Evolutionary conservation across 1,140 invertebrate species (phyloP), one percentile per base, ranked within the genome.

Genomic region (Diorhabda sublineata): DNA sequence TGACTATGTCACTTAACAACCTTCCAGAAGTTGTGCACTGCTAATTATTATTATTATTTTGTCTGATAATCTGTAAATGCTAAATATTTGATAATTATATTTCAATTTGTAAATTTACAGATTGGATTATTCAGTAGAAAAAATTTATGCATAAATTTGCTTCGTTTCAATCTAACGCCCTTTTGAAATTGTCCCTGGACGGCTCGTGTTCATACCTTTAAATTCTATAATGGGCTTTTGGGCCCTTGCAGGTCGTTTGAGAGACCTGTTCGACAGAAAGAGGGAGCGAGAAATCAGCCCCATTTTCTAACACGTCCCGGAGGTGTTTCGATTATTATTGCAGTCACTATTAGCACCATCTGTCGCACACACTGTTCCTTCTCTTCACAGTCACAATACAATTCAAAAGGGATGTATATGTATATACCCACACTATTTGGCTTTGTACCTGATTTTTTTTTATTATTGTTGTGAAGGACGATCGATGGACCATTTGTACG

Each of bases 281-380:
- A 52, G 47, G n/a, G 47, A 52, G n/a, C 47, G 47, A 52, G 26
- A 52, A 8, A 8, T 4, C 56, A 64, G 65, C 65, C 65, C 65
- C 52, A 64, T 66, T 59, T 66, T 66, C 58, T 66, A 60, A 59
- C 65, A 66, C 70, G 71, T 75, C 72, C 74, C 72, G 57, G 70
- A 75, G 74, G 74, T 75, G 65, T 64, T 70, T 61, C 59, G 66
- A 66, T 71, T 73, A 71, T 73, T 70, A 59, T 58, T 65, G 58
- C 68, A 64, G 63, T 47, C 57, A 61, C 58, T 61, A 67, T 70
- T 68, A 65, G 56, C 73, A 69, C 67, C 74, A 75, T 75, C 74
- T 75, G 74, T 66, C 69, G 68, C 64, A 61, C 64, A 68, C 52
- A 59, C 47, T 4, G 52, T 44, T 44, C 62, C 45, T 63, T 26